Percentiles rank a stretch among this genome's conserved stretches.
Evolutionary conservation across 2,113 vertebrate genomes (phyloP).

Genomic region (Sturnira hondurensis): DNA sequence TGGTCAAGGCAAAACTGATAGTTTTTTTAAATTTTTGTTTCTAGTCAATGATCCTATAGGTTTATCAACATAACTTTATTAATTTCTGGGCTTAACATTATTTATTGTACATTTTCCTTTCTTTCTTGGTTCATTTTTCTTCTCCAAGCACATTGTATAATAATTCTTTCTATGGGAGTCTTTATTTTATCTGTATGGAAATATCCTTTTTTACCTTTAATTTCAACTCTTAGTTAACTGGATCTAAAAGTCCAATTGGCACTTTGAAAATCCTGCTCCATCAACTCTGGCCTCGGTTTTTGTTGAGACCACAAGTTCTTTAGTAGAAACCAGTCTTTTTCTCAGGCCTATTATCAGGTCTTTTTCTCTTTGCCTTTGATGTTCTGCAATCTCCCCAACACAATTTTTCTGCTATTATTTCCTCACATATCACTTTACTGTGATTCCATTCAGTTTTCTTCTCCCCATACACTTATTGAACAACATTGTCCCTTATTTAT

Average conservation of each 20-base stretch:
- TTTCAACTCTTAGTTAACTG: slow-evolving; percentile 1
- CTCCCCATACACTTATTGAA: neutral
- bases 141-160: neutral
- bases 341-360: neutral
- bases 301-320: neutral
- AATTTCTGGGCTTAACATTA: neutral
- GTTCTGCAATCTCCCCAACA: neutral
- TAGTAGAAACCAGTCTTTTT: neutral
- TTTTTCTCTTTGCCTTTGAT: neutral
- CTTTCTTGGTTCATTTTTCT: neutral
- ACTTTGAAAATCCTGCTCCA: neutral
- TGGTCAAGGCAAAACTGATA: no score
- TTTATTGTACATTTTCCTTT: neutral
- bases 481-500: neutral
- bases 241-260: neutral
- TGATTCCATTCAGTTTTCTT: neutral
- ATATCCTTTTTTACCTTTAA: neutral
- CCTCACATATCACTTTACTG: neutral
- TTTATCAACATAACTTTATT: neutral
- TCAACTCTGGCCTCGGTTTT: neutral
- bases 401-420: neutral
- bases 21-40: neutral
- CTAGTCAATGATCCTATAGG: neutral
- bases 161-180: neutral
- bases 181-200: neutral